Percentiles rank a stretch among this genome's conserved stretches.
Conservation (phyloP, 2,888 invertebrate genomes). For the Chymomyza amoena region DNA sequence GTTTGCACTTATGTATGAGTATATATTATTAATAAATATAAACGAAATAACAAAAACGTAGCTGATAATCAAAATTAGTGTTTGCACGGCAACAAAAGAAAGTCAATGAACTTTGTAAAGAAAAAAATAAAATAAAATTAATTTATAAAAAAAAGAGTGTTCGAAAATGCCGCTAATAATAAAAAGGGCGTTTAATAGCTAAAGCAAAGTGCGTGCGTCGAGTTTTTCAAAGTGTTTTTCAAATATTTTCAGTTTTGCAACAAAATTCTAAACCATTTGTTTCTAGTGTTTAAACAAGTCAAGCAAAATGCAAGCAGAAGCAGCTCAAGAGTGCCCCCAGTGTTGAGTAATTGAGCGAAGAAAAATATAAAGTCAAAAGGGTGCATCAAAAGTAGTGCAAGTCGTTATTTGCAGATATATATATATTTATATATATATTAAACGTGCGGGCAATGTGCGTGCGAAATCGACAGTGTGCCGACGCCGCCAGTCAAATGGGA, state of each 20-base stretch:
- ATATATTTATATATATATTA: not conserved
- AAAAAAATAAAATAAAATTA: not conserved
- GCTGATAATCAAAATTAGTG: not conserved
- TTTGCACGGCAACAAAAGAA: slow-evolving; percentile 28
- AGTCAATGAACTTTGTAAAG: slow-evolving; percentile 57
- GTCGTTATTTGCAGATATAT: not conserved
- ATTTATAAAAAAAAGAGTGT: slow-evolving; percentile 58
- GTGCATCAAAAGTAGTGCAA: slow-evolving; percentile 23
- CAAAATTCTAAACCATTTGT: slow-evolving; percentile 53
- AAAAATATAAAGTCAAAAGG: slow-evolving; percentile 12
- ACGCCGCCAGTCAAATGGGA: slow-evolving; percentile 14
- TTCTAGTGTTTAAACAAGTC: slow-evolving; percentile 45
- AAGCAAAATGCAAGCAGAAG: slow-evolving; percentile 25
- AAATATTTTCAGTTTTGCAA: slow-evolving; percentile 60
- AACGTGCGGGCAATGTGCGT: slow-evolving; percentile 46
- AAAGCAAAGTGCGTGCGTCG: slow-evolving; percentile 60
- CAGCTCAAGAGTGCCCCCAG: slow-evolving; percentile 46
- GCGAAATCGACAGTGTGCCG: slow-evolving; percentile 1
- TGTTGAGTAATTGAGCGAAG: slow-evolving; percentile 39
- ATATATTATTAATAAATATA: slow-evolving; percentile 14
- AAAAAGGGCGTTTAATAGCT: not conserved
- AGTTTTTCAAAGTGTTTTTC: slow-evolving; percentile 73
- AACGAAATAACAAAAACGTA: slow-evolving; percentile 9
- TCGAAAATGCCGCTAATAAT: slow-evolving; percentile 50
- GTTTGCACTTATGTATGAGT: no score